Evolutionary conservation across 2,888 invertebrate genomes (phyloP), one percentile per base, ranked within the genome.

Genomic region (Drosophila niveifrons): DNA sequence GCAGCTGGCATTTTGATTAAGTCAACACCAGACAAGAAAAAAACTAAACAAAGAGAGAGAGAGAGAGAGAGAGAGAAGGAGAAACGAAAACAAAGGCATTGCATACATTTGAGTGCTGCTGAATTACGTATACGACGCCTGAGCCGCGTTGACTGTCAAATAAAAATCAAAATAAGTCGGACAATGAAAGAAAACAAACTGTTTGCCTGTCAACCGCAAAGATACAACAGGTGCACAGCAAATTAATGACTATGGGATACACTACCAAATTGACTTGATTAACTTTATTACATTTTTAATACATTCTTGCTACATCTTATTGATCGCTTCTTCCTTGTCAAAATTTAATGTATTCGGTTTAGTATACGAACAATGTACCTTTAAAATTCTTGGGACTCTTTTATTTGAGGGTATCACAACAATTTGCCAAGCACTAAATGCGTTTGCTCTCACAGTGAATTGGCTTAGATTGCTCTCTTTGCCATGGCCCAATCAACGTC

Each of bases 1-100:
- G 67, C 62, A 69, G 61, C 64, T 74, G 61, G 53, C 75, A 62
- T 81, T 78, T 82, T 83, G 73, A 83, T 83, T 68, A 72, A 72
- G 69, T 72, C 76, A 62, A 72, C 75, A 65, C 46, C 29, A 50
- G 43, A 8, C 15, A 3, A 15, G 8, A 6, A 41, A 41, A 39
- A 43, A 28, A n/a, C n/a, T n/a, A 39, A 31, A 51, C 23, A 9
- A 8, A 48, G 10, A 11, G 18, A 39, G 34, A 23, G 11, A 23
- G 23, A 51, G 23, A 8, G 10, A 41, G 48, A 6, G 13, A 13
- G 10, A 15, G 10, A 9, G 39, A 11, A 44, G 23, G 18, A 29
- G 46, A 31, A 28, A 36, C 11, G n/a, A 47, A 13, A 34, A 17
- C 55, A 43, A 63, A 67, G 68, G 1, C 41, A 46, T 70, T 63